phyloP scores from a whole-genome alignment of 2,797 vertebrate species.

The Eidolon dupreanum region DNA sequence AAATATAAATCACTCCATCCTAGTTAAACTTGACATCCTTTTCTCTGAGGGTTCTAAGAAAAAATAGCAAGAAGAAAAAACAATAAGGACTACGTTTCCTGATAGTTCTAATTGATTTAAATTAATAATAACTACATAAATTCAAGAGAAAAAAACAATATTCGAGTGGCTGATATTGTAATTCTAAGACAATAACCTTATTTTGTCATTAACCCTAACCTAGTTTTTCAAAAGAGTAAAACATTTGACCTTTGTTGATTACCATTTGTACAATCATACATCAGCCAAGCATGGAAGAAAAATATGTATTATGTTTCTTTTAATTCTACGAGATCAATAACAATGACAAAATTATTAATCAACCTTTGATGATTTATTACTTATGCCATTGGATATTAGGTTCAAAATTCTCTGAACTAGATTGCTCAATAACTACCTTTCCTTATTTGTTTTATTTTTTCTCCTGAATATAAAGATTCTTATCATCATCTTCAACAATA shows the following conservation, averaged over 20 bases:
- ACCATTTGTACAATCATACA: conserved; percentile 23
- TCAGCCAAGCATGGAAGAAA: conserved; percentile 53
- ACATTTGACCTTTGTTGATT: conserved; percentile 44
- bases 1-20: conserved; percentile 38
- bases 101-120: conserved; percentile 39
- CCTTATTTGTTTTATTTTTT: conserved; percentile 27
- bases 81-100: not conserved
- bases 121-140: conserved; percentile 45
- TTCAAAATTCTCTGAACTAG: not conserved
- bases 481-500: not conserved
- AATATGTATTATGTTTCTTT: conserved; percentile 56
- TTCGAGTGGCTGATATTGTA: conserved; percentile 17
- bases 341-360: conserved; percentile 67
- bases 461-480: conserved; percentile 3
- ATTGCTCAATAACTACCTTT: not conserved
- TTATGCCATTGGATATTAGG: conserved; percentile 46
- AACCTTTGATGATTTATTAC: conserved; percentile 52
- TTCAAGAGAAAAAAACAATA: conserved; percentile 52
- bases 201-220: conserved; percentile 41
- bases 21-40: conserved; percentile 62
- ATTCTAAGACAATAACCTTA: conserved; percentile 51
- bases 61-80: not conserved
- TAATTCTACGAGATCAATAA: conserved; percentile 63
- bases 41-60: conserved; percentile 52
- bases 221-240: conserved; percentile 52